These are phyloP conservation scores for Oophaga pumilio DNA, from an alignment of 2,113 vertebrate genomes.

Conservation along the genomic window DNA sequence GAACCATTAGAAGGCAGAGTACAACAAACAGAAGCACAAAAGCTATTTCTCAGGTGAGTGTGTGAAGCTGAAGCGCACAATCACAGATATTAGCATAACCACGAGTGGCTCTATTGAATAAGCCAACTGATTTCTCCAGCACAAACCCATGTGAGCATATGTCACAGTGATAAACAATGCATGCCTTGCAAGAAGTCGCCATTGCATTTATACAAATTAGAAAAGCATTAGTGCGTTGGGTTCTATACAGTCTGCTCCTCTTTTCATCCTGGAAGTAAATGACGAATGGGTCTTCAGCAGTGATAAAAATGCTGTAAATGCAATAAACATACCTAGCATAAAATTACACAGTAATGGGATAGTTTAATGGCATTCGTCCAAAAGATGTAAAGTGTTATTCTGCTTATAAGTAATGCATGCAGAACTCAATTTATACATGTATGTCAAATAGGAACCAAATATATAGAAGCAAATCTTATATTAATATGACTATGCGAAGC, in stretches of 20 bases:
- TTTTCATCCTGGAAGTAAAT: conserved; percentile 39
- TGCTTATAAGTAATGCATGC: conserved; percentile 24
- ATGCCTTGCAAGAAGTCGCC: conserved; percentile 40
- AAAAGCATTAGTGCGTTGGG: conserved; percentile 58
- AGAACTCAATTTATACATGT: conserved; percentile 22
- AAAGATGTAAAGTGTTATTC: conserved; percentile 47
- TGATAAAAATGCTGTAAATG: conserved; percentile 53
- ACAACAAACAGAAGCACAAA: conserved; percentile 6
- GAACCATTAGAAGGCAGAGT: conserved; percentile 8
- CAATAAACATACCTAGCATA: conserved; percentile 55
- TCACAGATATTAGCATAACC: conserved; percentile 43
- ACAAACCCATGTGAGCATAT: conserved; percentile 38
- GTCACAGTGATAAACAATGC: conserved; percentile 56
- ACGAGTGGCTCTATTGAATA: conserved; percentile 25
- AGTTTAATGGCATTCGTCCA: conserved; percentile 46
- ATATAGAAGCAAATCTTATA: not conserved
- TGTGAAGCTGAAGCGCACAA: conserved; percentile 7
- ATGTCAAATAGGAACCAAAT: not conserved
- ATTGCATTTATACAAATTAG: conserved; percentile 56
- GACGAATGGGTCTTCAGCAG: conserved; percentile 49
- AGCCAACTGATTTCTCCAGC: conserved; percentile 15
- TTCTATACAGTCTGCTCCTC: conserved; percentile 35
- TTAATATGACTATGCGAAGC: not conserved
- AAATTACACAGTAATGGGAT: conserved; percentile 48
- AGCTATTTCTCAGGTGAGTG: conserved; percentile 26